These are phyloP conservation scores for Melolontha melolontha DNA, from an alignment of 2,888 invertebrate species.

Conservation along the genomic window DNA sequence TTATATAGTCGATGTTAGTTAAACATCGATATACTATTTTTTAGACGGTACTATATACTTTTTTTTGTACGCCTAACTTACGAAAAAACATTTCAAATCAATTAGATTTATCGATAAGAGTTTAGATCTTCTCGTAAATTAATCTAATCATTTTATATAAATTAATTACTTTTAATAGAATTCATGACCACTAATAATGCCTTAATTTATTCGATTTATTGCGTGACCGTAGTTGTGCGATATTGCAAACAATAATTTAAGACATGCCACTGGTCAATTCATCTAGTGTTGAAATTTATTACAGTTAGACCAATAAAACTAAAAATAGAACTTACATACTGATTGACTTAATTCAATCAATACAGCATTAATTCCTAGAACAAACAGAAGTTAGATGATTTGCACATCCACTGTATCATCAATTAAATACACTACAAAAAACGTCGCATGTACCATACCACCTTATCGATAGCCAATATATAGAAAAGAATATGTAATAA, in stretches of 20 bases:
- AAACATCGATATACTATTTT: no score
- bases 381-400: constrained; percentile 27
- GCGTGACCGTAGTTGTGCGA: neutral
- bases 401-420: constrained; percentile 20
- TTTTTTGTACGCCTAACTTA: no score
- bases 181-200: constrained; percentile 21
- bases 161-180: constrained; percentile 37
- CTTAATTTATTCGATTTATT: constrained; percentile 33
- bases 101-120: no score
- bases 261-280: constrained; percentile 12
- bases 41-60: no score
- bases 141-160: constrained; percentile 35
- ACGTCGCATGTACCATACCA: no score
- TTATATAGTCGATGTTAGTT: no score
- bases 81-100: no score
- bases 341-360: constrained; percentile 31
- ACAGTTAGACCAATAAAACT: constrained; percentile 27
- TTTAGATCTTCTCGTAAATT: neutral
- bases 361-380: constrained; percentile 31
- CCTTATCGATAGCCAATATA: no score
- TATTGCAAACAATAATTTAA: neutral
- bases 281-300: constrained; percentile 31
- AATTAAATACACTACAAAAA: constrained; percentile 4
- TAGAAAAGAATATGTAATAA: no score
- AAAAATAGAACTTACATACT: constrained; percentile 36